Evolutionary conservation across 2,888 invertebrate genomes (phyloP).

Genomic region (Lasioglossum morio): DNA sequence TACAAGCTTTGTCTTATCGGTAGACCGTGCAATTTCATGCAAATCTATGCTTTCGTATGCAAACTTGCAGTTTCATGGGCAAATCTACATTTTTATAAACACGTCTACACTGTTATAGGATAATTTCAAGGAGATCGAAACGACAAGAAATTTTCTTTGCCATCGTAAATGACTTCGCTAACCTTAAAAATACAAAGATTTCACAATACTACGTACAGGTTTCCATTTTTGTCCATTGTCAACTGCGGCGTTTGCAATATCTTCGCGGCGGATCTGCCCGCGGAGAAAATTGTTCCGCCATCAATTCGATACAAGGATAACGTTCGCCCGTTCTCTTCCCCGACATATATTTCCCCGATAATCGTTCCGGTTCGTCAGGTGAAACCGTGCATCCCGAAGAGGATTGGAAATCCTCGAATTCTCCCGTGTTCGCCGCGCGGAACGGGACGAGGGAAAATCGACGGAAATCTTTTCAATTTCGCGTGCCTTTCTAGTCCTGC

Average conservation of each 20-base stretch:
- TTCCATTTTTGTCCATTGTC: neutral
- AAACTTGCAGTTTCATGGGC: neutral
- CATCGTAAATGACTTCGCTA: neutral
- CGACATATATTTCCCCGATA: conserved; percentile 38
- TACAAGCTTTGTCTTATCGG: neutral
- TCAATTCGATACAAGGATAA: conserved; percentile 30
- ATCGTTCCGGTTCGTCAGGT: conserved; percentile 50
- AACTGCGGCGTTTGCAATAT: neutral
- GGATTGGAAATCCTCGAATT: conserved; percentile 56
- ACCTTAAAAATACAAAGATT: neutral
- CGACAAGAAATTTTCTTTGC: neutral
- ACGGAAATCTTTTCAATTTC: conserved; percentile 50
- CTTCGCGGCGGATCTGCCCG: neutral
- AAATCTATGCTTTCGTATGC: neutral
- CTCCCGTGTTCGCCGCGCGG: conserved; percentile 14
- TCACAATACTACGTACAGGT: neutral
- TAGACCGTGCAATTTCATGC: neutral
- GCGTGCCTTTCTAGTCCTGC: conserved; percentile 28
- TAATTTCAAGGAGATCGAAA: neutral
- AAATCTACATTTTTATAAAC: neutral
- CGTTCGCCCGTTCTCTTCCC: neutral
- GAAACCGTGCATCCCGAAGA: conserved; percentile 42
- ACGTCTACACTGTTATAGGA: neutral
- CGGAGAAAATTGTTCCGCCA: conserved; percentile 37
- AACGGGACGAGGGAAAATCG: conserved; percentile 35